Evolutionary conservation across 2,888 invertebrate species (phyloP).

Genomic region (Antheraea yamamai): DNA sequence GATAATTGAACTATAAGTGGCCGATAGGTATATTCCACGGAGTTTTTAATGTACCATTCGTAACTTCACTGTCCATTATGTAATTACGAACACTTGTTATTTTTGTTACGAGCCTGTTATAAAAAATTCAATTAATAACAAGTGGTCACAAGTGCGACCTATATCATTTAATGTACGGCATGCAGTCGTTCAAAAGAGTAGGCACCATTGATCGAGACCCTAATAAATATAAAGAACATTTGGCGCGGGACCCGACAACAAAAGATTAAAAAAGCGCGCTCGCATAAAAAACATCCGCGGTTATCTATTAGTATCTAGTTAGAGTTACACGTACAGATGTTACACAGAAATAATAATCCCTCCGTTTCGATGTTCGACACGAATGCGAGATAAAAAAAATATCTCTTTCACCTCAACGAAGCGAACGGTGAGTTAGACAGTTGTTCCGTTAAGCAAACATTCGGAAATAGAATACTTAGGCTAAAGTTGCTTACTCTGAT

Average conservation of each 20-base stretch:
- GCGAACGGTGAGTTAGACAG: conserved; percentile 39
- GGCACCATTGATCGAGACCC: conserved; percentile 54
- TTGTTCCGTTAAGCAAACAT: conserved; percentile 62
- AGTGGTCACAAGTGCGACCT: conserved; percentile 74
- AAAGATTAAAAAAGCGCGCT: conserved; percentile 70
- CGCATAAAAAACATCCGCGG: conserved; percentile 79
- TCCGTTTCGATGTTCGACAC: conserved; percentile 39
- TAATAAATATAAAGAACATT: conserved; percentile 77
- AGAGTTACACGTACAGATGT: conserved; percentile 77
- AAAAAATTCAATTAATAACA: conserved; percentile 70
- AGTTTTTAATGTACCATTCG: conserved; percentile 9
- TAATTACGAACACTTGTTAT: conserved; percentile 50
- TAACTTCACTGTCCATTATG: conserved; percentile 16
- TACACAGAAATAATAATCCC: conserved; percentile 75
- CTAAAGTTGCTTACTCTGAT: neutral
- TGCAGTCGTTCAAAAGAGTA: conserved; percentile 42
- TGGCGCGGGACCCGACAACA: conserved; percentile 67
- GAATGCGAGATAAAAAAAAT: conserved; percentile 51
- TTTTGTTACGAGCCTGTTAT: conserved; percentile 41
- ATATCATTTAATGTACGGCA: conserved; percentile 65
- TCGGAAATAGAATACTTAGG: conserved; percentile 38
- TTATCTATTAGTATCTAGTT: conserved; percentile 82
- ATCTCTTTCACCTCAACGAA: conserved; percentile 46
- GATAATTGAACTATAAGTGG: conserved; percentile 23
- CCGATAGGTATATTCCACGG: conserved; percentile 5